These are phyloP conservation scores for Pituophis catenifer DNA, from an alignment of 2,113 vertebrate species.

Conservation along the genomic window DNA sequence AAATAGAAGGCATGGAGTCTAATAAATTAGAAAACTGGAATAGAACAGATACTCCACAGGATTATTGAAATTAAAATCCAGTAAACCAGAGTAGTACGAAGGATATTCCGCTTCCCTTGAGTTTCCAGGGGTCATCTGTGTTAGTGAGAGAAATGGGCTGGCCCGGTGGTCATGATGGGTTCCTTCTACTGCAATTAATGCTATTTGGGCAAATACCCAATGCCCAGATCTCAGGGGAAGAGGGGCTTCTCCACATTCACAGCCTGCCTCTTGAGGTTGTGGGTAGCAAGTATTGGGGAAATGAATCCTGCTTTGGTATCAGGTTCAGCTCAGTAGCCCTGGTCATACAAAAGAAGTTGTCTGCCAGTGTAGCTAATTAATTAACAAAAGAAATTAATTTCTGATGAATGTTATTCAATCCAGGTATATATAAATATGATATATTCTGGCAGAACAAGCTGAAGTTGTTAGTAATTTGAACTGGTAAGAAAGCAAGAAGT, in stretches of 20 bases:
- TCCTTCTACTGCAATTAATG: background rate
- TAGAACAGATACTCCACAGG: background rate
- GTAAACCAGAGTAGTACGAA: background rate
- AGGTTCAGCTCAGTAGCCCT: background rate
- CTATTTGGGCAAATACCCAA: background rate
- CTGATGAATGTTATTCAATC: background rate
- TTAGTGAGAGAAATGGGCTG: background rate
- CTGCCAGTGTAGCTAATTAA: background rate
- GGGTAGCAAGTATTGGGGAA: background rate
- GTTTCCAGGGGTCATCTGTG: background rate
- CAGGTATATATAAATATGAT: background rate
- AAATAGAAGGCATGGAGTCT: background rate
- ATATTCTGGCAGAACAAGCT: background rate
- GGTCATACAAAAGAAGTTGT: background rate
- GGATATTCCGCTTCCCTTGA: background rate
- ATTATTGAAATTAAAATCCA: background rate
- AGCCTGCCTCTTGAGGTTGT: background rate
- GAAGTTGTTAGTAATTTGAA: background rate
- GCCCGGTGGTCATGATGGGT: background rate
- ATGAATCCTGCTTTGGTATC: background rate
- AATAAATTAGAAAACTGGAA: background rate
- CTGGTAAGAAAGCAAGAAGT: background rate
- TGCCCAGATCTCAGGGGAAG: background rate
- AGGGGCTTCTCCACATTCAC: background rate
- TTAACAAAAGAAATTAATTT: background rate